These are phyloP conservation scores for Timema podura DNA, from an alignment of 2,888 invertebrate species.

Conservation along the genomic window DNA sequence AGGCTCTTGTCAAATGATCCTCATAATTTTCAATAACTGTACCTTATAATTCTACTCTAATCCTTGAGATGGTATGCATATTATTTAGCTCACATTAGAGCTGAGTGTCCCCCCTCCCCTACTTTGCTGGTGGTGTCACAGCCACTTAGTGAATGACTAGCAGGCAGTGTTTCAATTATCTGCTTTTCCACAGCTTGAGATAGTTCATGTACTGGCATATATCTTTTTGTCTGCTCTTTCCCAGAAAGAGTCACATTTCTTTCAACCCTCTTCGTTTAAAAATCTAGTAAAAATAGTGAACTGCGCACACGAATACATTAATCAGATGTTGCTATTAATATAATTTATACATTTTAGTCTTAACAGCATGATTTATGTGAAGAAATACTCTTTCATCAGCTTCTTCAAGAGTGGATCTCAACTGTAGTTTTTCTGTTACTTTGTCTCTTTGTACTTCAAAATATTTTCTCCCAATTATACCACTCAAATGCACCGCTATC, in stretches of 20 bases:
- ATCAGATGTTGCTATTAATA: slow-evolving; percentile 4
- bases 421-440: neutral
- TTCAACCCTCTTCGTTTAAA: neutral
- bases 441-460: neutral
- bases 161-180: slow-evolving; percentile 3
- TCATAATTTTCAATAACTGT: neutral
- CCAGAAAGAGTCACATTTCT: neutral
- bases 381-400: slow-evolving; percentile 1
- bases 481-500: neutral
- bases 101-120: neutral
- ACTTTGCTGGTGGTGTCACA: neutral
- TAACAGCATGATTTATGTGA: neutral
- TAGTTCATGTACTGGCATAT: neutral
- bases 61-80: neutral
- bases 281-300: neutral
- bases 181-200: neutral
- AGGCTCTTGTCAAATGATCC: neutral
- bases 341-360: neutral
- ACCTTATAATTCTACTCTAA: neutral
- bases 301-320: neutral
- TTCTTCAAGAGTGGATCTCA: neutral
- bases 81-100: neutral
- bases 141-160: neutral
- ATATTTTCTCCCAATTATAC: neutral
- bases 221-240: neutral